Percentiles rank a stretch among this genome's conserved stretches.
Evolutionary conservation across 2,888 invertebrate genomes (phyloP).

Genomic region (Philonicus albiceps): DNA sequence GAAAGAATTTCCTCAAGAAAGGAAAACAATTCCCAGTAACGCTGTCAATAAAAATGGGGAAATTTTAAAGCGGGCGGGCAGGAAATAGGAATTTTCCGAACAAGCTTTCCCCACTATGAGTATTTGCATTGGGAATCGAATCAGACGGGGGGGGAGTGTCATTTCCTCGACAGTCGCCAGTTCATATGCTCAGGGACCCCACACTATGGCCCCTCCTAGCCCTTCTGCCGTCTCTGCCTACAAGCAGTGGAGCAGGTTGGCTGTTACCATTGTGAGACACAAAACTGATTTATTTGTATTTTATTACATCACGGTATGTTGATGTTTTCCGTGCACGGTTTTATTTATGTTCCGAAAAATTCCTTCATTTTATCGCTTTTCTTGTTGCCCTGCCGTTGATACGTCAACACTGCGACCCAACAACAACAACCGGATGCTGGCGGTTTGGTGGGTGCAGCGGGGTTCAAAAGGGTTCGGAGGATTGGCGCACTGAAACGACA

Average conservation of each 20-base stretch:
- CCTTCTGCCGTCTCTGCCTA: not conserved
- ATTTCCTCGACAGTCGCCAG: not conserved
- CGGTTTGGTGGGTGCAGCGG: not conserved
- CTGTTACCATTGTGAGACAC: conserved; percentile 34
- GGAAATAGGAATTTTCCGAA: conserved; percentile 48
- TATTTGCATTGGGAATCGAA: conserved; percentile 35
- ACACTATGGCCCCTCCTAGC: not conserved
- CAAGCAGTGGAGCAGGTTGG: not conserved
- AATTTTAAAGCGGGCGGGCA: conserved; percentile 44
- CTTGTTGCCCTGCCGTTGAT: conserved; percentile 14
- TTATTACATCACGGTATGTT: conserved; percentile 48
- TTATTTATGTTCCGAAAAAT: conserved; percentile 47
- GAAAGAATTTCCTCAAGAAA: conserved; percentile 44
- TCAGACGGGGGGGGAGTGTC: not conserved
- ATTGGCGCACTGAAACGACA: not conserved
- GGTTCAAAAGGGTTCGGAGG: not conserved
- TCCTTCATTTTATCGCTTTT: conserved; percentile 39
- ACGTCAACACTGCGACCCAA: conserved; percentile 3
- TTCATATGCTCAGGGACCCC: not conserved
- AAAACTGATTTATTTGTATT: conserved; percentile 49
- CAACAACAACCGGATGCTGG: not conserved
- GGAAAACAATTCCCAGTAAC: conserved; percentile 47
- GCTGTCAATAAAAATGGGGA: conserved; percentile 47
- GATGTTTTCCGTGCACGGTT: conserved; percentile 44
- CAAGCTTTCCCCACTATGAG: conserved; percentile 33